A percentile compares a stretch with the other conserved stretches of the same genome.
Conservation (phyloP, 2,113 vertebrate genomes). For the Pelvicachromis taeniatus region DNA sequence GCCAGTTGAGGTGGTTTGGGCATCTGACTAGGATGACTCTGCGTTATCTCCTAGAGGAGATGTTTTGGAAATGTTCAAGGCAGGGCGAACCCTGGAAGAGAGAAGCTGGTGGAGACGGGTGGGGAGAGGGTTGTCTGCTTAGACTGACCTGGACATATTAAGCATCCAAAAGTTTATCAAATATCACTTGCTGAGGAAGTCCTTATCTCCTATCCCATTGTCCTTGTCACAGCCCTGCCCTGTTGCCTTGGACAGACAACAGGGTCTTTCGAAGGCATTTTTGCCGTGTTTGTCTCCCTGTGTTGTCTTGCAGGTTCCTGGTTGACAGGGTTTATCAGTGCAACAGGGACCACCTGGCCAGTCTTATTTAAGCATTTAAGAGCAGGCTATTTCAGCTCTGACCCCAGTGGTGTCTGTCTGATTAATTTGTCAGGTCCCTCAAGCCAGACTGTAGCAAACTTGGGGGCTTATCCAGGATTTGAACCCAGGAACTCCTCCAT, state of each 20-base stretch:
- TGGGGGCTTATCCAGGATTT: not conserved
- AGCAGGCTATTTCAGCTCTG: not conserved
- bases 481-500: not conserved
- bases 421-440: not conserved
- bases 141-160: not conserved
- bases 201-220: not conserved
- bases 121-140: not conserved
- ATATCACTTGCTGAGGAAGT: not conserved
- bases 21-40: not conserved
- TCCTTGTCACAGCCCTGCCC: not conserved
- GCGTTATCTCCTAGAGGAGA: not conserved
- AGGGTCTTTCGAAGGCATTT: too few relatives aligned
- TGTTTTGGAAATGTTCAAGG: not conserved
- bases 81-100: not conserved
- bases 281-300: not conserved
- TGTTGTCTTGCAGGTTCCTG: accelerated
- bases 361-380: not conserved
- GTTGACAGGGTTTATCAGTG: not conserved
- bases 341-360: not conserved
- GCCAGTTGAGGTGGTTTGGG: too few relatives aligned
- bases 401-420: not conserved
- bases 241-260: not conserved
- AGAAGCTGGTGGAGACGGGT: not conserved
- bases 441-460: not conserved
- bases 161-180: too few relatives aligned